Base-by-base conservation (phyloP, 2,888 invertebrate genomes). In the Agonopterix arenella region DNA sequence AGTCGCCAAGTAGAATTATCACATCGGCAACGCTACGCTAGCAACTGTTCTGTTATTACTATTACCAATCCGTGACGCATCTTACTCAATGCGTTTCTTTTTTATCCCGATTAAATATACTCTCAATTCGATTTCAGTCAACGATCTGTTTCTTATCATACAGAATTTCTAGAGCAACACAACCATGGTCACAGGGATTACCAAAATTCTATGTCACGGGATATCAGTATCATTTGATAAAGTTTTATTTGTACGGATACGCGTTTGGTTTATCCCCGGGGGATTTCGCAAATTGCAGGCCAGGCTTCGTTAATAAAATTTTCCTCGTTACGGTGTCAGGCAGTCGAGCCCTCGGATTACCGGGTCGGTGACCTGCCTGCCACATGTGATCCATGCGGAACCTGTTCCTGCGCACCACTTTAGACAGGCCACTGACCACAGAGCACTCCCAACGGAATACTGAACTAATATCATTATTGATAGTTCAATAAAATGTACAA, bases 321-420 rank as follows among this genome's bases (percentile, higher is more conserved):
- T 63, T 62, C 61, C 58, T 56, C 28, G 48, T 52, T 55, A 60
- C 60, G 58, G 60, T 66, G 62, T 58, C 56, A 28, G 28, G 28
- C 28, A 28, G 28, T 28, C 56, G 57, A 57, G 59, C 67, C 63
- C 69, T 72, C 71, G 70, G 80, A 81, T 75, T 28, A 28, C 72
- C 70, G 70, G 86, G 81, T 86, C 84, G 71, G 55, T 67, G 83
- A 84, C 80, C 85, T 52, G 56, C 53, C 55, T 52, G 54, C 53
- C 80, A 84, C 81, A 82, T 84, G 82, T 84, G 81, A 77, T 81
- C 78, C 69, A 72, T 73, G 28, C 28, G 66, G 76, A 76, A 81
- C 86, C 84, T 80, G 85, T 66, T 71, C 86, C 86, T 82, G 76
- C 68, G 70, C 74, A 76, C 80, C 73, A 10, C 79, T 79, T 79